Percentiles rank a stretch among this genome's conserved stretches.
Evolutionary conservation across 2,113 vertebrate species (phyloP).

Genomic region (western clawed frog (Xenopus tropicalis)): DNA sequence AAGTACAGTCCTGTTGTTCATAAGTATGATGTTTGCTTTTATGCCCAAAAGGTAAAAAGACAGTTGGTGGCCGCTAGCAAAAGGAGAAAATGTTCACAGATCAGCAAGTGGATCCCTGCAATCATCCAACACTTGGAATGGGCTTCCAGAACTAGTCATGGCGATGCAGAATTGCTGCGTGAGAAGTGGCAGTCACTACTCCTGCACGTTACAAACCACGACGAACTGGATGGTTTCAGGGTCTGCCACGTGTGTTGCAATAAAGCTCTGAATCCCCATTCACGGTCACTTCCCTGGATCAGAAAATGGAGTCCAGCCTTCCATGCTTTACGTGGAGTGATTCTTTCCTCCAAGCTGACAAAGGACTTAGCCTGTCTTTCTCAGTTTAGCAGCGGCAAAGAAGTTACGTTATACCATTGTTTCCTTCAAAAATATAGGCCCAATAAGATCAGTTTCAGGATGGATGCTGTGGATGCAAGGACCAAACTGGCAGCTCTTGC

Average conservation of each 20-base stretch:
- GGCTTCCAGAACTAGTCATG: neutral
- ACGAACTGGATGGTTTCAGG: neutral
- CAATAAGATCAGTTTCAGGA: neutral
- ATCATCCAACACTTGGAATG: neutral
- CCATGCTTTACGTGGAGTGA: neutral
- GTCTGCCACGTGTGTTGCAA: neutral
- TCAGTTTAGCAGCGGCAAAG: neutral
- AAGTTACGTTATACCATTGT: neutral
- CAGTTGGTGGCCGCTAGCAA: neutral
- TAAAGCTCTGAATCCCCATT: neutral
- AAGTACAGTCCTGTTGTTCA: neutral
- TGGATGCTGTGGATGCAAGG: constrained; percentile 1
- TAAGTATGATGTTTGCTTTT: neutral
- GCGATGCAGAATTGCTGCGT: neutral
- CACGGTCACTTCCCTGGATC: neutral
- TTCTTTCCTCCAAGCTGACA: neutral
- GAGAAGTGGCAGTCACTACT: constrained; percentile 7
- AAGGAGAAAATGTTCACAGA: neutral
- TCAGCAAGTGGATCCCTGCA: neutral
- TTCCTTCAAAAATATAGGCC: neutral
- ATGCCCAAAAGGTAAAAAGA: neutral
- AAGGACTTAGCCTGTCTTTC: constrained; percentile 2
- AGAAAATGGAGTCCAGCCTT: neutral
- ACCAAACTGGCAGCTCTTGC: constrained; percentile 1
- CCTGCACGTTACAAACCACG: neutral